Evolutionary conservation across 2,113 vertebrate genomes (phyloP), one percentile per base, ranked within the genome.

Genomic region (Colius striatus): DNA sequence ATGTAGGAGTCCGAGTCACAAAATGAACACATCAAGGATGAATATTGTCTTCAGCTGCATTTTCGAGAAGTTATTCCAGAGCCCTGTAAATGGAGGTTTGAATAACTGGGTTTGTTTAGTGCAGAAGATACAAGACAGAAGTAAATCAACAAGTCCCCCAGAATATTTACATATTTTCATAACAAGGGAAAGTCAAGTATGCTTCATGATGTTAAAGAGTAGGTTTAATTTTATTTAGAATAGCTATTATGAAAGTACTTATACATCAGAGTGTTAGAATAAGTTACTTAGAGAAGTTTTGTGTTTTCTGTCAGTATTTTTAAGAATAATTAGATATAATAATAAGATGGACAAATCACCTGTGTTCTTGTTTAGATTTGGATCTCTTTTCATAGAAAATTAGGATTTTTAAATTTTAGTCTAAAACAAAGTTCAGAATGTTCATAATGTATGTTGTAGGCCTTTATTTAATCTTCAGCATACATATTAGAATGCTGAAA

Each of bases 61-160:
- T 36, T 81, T n/a, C 17, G 20, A 58, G 16, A 8, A 3, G 2
- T 50, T 50, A 73, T 16, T 50, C 51, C n/a, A 47, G 43, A 74
- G 12, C 22, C 16, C 19, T 93, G 16, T 21, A 30, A 45, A 15
- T 0, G 25, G 17, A 34, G 5, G 1, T 67, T 65, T 34, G 50
- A 45, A 6, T 43, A 63, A n/a, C 2, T 55, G 1, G 0, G 5
- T 58, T 15, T 82, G 2, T 76, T 70, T 36, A 6, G 25, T 10
- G 17, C 4, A 43, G 72, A 60, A 48, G 85, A 43, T 22, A 26
- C 2, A 9, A 43, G 48, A 20, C 25, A 79, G 8, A 55, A 57
- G 47, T 2, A 36, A 26, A 15, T 4, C 55, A 53, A 22, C 5
- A 18, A 66, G 2, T 38, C 27, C 76, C 54, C 16, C 25, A 70